A percentile compares a stretch with the other conserved stretches of the same genome.
These are phyloP conservation scores for Oncorhynchus nerka DNA, from an alignment of 2,113 vertebrate species.

Conservation along the genomic window DNA sequence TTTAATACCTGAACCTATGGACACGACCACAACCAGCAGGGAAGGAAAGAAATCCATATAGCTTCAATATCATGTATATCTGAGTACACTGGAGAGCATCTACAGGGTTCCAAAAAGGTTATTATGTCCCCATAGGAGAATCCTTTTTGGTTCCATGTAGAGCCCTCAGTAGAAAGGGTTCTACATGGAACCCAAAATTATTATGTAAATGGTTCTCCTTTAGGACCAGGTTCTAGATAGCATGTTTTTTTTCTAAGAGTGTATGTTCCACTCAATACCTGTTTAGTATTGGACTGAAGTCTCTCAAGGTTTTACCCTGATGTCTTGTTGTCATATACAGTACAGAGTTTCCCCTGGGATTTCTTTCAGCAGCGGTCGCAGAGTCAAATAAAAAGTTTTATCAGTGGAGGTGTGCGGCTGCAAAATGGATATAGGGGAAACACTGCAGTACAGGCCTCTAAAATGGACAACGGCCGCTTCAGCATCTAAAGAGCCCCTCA, in stretches of 20 bases:
- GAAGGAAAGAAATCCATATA: conserved; percentile 54
- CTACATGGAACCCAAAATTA: too few relatives aligned
- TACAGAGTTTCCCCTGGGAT: too few relatives aligned
- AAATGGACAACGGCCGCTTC: neutral
- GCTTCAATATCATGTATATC: conserved; percentile 50
- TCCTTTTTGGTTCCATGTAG: too few relatives aligned
- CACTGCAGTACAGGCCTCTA: neutral
- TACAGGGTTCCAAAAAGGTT: neutral
- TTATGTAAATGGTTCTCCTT: too few relatives aligned
- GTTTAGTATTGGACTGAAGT: conserved; percentile 4
- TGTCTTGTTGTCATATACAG: neutral
- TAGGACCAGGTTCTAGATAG: too few relatives aligned
- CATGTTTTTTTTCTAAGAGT: too few relatives aligned
- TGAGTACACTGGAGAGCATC: conserved; percentile 26
- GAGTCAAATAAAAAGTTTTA: too few relatives aligned
- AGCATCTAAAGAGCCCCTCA: neutral
- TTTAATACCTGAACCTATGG: conserved; percentile 41
- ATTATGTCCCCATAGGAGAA: too few relatives aligned
- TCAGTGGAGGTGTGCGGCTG: too few relatives aligned
- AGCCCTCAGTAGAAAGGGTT: too few relatives aligned
- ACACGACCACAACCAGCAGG: conserved; percentile 14
- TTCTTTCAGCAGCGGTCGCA: too few relatives aligned
- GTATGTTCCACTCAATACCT: conserved; percentile 21
- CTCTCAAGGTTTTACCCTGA: conserved; percentile 2
- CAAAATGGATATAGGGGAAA: too few relatives aligned